Conservation (phyloP, 2,797 vertebrate species). For the Crenuchus spilurus region DNA sequence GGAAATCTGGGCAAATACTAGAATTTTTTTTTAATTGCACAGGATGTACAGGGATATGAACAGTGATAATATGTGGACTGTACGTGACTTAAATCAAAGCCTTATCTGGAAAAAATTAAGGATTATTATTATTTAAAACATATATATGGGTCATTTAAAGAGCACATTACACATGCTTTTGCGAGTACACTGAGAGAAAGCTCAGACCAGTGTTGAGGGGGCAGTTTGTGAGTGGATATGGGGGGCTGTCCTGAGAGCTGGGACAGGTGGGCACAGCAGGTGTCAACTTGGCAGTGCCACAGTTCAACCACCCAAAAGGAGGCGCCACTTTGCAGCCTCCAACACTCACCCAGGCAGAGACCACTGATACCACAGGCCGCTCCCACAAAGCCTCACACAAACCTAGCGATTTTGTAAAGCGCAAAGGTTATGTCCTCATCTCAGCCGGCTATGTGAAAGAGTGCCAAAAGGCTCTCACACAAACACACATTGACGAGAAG, state of each 20-base stretch:
- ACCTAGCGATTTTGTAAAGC: background rate
- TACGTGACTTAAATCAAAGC: too few species aligned
- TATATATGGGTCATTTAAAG: too few species aligned
- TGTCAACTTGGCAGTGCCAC: conserved; percentile 12
- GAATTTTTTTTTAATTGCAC: too few species aligned
- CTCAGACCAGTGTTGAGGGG: background rate
- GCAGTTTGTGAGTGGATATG: conserved; percentile 51
- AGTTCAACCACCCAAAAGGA: background rate
- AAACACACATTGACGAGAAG: background rate
- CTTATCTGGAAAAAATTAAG: too few species aligned
- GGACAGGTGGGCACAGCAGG: conserved; percentile 36
- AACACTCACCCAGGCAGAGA: background rate
- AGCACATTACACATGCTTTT: too few species aligned
- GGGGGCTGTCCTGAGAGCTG: background rate
- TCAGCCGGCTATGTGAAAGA: background rate
- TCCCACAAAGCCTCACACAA: conserved; percentile 35
- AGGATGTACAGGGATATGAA: too few species aligned
- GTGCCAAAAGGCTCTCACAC: conserved; percentile 19
- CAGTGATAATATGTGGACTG: too few species aligned
- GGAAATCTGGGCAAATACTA: too few species aligned
- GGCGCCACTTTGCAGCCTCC: conserved; percentile 6
- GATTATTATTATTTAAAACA: too few species aligned
- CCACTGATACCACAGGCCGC: background rate
- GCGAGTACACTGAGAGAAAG: background rate
- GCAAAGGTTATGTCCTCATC: conserved; percentile 12